A percentile compares a stretch with the other conserved stretches of the same genome.
phyloP scores from a whole-genome alignment of 2,113 vertebrate genomes.

The Dasypus novemcinctus region DNA sequence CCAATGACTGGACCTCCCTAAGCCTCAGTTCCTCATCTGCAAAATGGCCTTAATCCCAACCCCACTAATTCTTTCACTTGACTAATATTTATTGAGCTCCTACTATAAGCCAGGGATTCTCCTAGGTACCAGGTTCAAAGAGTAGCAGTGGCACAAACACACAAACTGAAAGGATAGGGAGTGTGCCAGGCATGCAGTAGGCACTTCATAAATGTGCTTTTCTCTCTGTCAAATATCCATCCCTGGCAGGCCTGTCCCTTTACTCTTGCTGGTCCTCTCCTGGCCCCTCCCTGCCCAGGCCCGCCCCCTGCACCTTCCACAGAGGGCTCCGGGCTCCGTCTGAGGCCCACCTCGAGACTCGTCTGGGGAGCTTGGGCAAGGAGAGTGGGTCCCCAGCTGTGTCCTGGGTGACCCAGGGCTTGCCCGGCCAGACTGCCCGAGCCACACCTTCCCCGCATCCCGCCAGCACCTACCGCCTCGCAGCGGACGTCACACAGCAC shows the following conservation, averaged over 20 bases:
- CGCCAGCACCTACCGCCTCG: slow-evolving; percentile 83
- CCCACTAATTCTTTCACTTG: background rate
- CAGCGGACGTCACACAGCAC: slow-evolving; percentile 92
- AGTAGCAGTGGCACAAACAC: background rate
- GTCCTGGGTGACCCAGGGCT: background rate
- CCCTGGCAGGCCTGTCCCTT: background rate
- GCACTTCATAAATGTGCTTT: background rate
- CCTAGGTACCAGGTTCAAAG: background rate
- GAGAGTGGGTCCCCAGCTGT: background rate
- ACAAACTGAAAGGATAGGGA: background rate
- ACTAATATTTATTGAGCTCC: background rate
- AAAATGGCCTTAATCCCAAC: background rate
- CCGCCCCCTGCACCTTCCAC: background rate
- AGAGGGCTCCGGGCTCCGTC: background rate
- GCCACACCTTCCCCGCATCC: background rate
- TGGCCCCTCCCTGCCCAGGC: background rate
- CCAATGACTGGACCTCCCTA: background rate
- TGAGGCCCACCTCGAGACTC: background rate
- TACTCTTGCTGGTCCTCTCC: background rate
- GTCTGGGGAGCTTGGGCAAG: background rate
- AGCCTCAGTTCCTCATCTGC: background rate
- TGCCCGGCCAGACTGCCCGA: background rate
- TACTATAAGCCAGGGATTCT: background rate
- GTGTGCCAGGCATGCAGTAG: background rate
- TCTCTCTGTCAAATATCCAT: background rate